These are phyloP conservation scores for Odocoileus hemionus DNA, from an alignment of 2,113 vertebrate species.

Conservation along the genomic window DNA sequence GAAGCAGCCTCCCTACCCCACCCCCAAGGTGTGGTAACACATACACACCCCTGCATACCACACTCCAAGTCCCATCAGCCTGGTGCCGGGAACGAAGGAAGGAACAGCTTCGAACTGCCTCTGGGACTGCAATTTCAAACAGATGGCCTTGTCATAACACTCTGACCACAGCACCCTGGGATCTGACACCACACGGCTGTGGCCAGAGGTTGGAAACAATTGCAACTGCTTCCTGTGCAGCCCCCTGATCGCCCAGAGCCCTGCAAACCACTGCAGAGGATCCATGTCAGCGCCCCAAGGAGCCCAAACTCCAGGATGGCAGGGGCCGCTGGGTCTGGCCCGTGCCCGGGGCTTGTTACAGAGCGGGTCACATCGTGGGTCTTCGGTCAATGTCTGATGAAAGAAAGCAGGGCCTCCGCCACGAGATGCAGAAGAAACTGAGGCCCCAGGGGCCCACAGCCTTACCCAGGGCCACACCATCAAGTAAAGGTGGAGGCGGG, in stretches of 20 bases:
- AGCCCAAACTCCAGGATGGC: not conserved
- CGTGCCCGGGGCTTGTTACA: not conserved
- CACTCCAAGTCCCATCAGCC: not conserved
- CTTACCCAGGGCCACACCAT: not conserved
- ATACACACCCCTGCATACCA: too few species aligned
- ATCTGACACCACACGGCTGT: not conserved
- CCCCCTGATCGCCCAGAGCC: not conserved
- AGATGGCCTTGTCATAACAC: not conserved
- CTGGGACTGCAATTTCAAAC: not conserved
- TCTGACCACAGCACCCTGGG: not conserved
- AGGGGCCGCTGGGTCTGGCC: not conserved
- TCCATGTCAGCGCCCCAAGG: not conserved
- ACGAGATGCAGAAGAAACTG: not conserved
- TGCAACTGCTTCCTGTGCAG: not conserved
- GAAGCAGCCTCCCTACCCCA: not conserved
- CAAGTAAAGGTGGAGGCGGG: not conserved
- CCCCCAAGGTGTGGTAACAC: rapidly evolving
- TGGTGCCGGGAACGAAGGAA: not conserved
- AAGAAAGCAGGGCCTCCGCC: not conserved
- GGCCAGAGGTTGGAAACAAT: not conserved
- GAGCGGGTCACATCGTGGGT: not conserved
- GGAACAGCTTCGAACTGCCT: not conserved
- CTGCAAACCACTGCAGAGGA: not conserved
- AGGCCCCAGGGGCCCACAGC: not conserved
- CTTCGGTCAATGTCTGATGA: not conserved